A percentile compares a stretch with the other conserved stretches of the same genome.
Evolutionary conservation across 2,113 vertebrate species (phyloP).

Genomic region (Amazona guildingii): DNA sequence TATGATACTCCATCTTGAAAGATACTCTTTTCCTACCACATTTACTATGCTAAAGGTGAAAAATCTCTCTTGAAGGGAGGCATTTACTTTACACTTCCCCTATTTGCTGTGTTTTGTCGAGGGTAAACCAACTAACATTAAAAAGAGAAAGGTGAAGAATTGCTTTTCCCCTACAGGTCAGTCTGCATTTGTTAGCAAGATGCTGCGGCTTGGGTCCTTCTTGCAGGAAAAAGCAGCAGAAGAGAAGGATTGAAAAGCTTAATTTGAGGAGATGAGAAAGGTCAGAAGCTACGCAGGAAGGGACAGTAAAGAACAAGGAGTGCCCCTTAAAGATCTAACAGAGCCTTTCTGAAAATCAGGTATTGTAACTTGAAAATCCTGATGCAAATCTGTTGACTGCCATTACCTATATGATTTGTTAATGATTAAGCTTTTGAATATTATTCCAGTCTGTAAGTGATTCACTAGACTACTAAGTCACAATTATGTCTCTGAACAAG

Average conservation of each 20-base stretch:
- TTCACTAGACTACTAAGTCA: neutral
- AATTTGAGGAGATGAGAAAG: neutral
- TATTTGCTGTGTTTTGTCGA: neutral
- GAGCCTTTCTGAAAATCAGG: neutral
- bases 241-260: neutral
- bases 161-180: neutral
- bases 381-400: neutral
- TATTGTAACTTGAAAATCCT: neutral
- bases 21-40: neutral
- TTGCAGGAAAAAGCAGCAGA: neutral
- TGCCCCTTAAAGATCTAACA: neutral
- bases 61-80: neutral
- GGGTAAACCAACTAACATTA: neutral
- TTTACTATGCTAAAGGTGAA: neutral
- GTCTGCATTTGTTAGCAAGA: neutral
- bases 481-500: neutral
- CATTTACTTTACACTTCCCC: accelerated
- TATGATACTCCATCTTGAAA: neutral
- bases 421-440: neutral
- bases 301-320: neutral
- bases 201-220: neutral
- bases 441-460: neutral
- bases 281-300: neutral
- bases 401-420: neutral
- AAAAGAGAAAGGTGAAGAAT: neutral